Base-by-base conservation (phyloP, 1,140 invertebrate genomes). In the Apis dorsata region DNA sequence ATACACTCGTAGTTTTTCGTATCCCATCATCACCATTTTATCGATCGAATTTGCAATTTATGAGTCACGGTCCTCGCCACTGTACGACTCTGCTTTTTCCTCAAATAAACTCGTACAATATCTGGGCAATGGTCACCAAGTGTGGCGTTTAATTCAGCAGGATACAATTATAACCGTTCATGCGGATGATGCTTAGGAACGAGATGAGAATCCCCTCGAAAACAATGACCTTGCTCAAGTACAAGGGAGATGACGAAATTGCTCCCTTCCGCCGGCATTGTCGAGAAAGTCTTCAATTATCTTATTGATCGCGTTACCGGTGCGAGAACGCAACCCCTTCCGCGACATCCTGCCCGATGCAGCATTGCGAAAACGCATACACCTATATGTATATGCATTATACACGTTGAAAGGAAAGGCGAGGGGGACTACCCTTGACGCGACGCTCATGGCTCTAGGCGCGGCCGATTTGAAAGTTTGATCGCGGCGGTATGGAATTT, bases 201-300 rank as follows among this genome's bases (percentile, higher is more conserved):
- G 70, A 84, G 55, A 70, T 59, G 80, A 51, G 63, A 70, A 78
- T 75, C 70, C 59, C 75, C 79, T 79, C 57, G 83, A 62, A 89
- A 89, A 88, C 81, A 87, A 88, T 86, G 86, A 85, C 84, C 84
- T 85, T 88, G 80, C 77, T 68, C 69, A 80, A 81, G 70, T 81
- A 72, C 19, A 70, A 77, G 77, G 73, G 79, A 83, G 82, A 84
- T 77, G 68, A 84, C 79, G 72, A 88, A 90, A 90, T 90, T 90
- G 88, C 79, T 85, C 88, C 66, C 87, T 90, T 91, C 90, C 89
- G 90, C 79, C 85, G 85, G 79, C 80, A 86, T 89, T 81, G 85
- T 86, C 85, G 85, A 86, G 86, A 91, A 89, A 90, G 86, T 91
- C 86, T 91, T 91, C 89, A 91, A 91, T 91, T 91, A 90, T 91